These are phyloP conservation scores for Octodon degus DNA, from an alignment of 2,113 vertebrate genomes.

Conservation along the genomic window DNA sequence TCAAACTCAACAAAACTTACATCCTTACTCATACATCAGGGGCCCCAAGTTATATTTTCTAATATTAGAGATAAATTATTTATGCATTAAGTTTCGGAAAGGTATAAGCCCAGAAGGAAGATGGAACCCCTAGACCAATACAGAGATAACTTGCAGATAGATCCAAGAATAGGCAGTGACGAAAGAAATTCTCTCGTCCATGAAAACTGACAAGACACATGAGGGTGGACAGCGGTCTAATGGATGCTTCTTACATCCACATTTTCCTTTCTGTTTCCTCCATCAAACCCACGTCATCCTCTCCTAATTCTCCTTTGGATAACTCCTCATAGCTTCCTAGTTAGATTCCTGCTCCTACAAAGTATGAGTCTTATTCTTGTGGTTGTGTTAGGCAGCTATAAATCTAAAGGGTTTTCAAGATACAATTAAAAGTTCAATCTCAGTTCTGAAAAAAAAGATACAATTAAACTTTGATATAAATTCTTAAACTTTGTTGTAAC, in stretches of 20 bases:
- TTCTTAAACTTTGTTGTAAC: background rate
- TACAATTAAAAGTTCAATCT: background rate
- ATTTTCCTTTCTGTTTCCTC: background rate
- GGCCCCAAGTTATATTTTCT: background rate
- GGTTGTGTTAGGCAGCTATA: background rate
- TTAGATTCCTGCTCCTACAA: background rate
- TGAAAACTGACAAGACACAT: background rate
- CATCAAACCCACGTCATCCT: background rate
- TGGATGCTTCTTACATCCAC: background rate
- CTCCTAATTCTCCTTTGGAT: background rate
- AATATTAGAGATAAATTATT: slow-evolving; percentile 19
- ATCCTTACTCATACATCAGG: background rate
- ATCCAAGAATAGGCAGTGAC: background rate
- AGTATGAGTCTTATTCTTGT: background rate
- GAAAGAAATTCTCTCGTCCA: background rate
- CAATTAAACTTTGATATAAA: background rate
- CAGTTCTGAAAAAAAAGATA: background rate
- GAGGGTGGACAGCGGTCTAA: background rate
- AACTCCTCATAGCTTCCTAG: background rate
- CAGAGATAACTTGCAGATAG: background rate
- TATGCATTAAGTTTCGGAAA: slow-evolving; percentile 28
- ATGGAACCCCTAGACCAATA: background rate
- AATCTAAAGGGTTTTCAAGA: background rate
- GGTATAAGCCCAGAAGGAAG: slow-evolving; percentile 14
- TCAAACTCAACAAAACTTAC: background rate